Conservation (phyloP, 2,113 vertebrate species). For the Cyphomyrus discorhynchus region DNA sequence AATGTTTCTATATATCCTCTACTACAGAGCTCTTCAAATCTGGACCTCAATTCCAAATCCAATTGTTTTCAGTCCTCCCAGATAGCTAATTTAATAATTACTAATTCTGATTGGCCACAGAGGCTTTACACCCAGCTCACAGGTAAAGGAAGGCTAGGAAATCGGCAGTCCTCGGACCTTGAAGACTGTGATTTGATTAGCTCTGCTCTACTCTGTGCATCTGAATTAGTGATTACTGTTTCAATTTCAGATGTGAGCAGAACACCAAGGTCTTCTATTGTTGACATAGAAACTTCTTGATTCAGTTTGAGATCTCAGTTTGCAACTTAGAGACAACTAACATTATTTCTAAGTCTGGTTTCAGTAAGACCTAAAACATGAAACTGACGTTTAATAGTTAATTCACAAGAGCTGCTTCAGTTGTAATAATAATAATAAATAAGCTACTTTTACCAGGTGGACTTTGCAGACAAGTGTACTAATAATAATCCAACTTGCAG, state of each 20-base stretch:
- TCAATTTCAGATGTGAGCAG: not conserved
- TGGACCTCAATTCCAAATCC: too few relatives aligned
- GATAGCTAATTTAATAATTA: too few relatives aligned
- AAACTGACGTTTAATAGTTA: not conserved
- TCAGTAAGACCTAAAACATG: not conserved
- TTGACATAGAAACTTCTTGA: not conserved
- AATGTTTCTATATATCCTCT: not conserved
- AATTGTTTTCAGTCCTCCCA: too few relatives aligned
- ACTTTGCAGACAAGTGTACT: not conserved
- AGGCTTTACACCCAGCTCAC: too few relatives aligned
- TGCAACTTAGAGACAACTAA: not conserved
- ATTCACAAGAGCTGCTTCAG: not conserved
- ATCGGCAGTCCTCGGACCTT: too few relatives aligned
- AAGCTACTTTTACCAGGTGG: not conserved
- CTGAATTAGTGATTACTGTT: not conserved
- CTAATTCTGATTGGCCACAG: too few relatives aligned
- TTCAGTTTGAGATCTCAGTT: not conserved
- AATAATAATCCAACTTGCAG: not conserved
- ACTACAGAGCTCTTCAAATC: not conserved
- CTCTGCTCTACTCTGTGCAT: not conserved
- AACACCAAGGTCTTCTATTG: not conserved
- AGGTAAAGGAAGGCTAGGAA: too few relatives aligned
- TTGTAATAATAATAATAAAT: not conserved
- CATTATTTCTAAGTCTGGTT: not conserved
- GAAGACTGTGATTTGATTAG: too few relatives aligned